Conservation (phyloP, 2,888 invertebrate species). For the Anticlea derivata region DNA sequence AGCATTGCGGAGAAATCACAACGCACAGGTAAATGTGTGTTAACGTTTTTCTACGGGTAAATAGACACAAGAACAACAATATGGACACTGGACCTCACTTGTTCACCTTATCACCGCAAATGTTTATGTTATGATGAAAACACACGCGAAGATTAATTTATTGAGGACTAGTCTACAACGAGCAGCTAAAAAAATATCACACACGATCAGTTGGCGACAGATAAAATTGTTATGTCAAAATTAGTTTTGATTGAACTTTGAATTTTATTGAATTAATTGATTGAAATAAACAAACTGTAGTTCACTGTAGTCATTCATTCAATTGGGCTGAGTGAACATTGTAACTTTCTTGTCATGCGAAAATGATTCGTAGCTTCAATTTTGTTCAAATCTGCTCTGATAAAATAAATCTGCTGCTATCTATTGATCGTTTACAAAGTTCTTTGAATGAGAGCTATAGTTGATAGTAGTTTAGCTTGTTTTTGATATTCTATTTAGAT, state of each 20-base stretch:
- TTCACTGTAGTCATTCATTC: conserved; percentile 26
- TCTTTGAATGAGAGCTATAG: too few species aligned
- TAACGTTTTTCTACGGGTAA: conserved; percentile 53
- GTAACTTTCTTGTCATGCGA: not conserved
- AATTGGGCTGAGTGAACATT: not conserved
- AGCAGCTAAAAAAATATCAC: conserved; percentile 46
- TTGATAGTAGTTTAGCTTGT: too few species aligned
- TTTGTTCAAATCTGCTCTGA: too few species aligned
- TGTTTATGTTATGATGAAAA: conserved; percentile 45
- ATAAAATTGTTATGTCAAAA: not conserved
- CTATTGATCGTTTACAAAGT: too few species aligned
- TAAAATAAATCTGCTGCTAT: too few species aligned
- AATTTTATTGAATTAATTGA: conserved; percentile 38
- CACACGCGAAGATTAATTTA: conserved; percentile 43
- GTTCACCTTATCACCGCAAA: conserved; percentile 46
- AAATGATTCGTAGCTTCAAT: too few species aligned
- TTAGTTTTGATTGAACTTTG: not conserved
- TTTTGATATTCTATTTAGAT: too few species aligned
- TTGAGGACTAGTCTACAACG: conserved; percentile 46
- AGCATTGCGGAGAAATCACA: conserved; percentile 58
- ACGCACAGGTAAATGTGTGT: conserved; percentile 53
- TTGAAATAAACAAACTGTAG: conserved; percentile 27
- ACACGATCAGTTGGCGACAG: conserved; percentile 56
- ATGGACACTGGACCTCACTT: conserved; percentile 54
- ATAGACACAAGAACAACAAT: conserved; percentile 53